Evolutionary conservation across 2,113 vertebrate genomes (phyloP).

Genomic region (Lontra canadensis): DNA sequence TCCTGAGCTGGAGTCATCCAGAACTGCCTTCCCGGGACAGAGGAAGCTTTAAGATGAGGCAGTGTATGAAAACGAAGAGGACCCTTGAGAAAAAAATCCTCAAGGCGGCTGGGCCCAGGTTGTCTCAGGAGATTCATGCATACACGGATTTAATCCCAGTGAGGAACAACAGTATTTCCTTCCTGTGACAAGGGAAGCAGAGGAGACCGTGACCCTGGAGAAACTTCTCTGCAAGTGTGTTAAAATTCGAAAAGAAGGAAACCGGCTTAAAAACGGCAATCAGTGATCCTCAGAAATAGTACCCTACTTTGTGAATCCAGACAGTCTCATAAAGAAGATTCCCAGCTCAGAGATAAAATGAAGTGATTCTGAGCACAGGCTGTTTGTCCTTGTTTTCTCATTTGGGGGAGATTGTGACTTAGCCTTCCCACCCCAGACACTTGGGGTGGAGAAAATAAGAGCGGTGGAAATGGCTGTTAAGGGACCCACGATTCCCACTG

Average conservation of each 20-base stretch:
- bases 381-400: background rate
- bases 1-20: background rate
- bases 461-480: background rate
- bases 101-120: background rate
- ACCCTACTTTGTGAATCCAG: background rate
- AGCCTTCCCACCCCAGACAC: no score
- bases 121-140: background rate
- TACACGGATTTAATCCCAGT: background rate
- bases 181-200: background rate
- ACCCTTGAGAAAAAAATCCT: background rate
- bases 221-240: background rate
- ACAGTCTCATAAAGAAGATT: background rate
- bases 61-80: background rate
- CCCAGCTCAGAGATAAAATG: background rate
- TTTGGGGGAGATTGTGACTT: background rate
- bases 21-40: background rate
- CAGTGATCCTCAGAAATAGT: background rate
- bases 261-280: background rate
- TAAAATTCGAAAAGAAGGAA: background rate
- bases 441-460: background rate
- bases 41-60: background rate
- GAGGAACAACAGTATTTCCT: background rate
- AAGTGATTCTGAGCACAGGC: background rate
- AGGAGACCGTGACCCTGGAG: background rate
- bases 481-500: background rate